A percentile compares a stretch with the other conserved stretches of the same genome.
Conservation (phyloP, 2,113 vertebrate species). For the Xiphophorus maculatus region DNA sequence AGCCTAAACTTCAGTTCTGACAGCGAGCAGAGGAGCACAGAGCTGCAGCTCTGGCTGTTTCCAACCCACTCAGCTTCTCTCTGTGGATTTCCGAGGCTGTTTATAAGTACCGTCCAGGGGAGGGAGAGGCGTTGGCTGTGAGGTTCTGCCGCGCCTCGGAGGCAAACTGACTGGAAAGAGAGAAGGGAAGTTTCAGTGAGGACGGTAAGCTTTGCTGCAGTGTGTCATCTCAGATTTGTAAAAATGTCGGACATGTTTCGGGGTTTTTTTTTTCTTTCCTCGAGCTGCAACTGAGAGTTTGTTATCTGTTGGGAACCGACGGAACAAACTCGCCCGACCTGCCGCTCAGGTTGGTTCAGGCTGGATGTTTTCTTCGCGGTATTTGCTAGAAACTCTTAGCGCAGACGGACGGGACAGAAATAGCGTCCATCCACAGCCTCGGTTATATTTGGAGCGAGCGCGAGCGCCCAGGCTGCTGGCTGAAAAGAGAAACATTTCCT, state of each 20-base stretch:
- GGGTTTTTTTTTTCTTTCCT: no score
- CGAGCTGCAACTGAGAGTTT: no score
- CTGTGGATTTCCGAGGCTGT: background rate
- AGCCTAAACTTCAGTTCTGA: background rate
- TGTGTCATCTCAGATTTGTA: background rate
- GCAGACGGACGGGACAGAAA: background rate
- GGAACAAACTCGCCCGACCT: background rate
- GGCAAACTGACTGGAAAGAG: background rate
- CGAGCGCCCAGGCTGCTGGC: background rate
- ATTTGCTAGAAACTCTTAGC: no score
- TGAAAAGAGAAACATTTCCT: background rate
- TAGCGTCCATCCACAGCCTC: background rate
- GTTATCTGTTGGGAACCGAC: no score
- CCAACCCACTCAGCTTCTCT: background rate
- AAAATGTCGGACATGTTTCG: no score
- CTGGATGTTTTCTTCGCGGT: no score
- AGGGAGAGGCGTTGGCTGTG: background rate
- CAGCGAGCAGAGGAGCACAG: background rate
- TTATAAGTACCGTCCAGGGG: background rate
- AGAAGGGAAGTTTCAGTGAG: background rate
- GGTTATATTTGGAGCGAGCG: background rate
- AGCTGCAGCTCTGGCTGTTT: background rate
- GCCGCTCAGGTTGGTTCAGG: background rate
- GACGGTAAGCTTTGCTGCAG: background rate
- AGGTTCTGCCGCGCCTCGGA: background rate